Evolutionary conservation across 92 coral and sea anemone genomes (phyloP).

Genomic region (Micromussa lordhowensis): DNA sequence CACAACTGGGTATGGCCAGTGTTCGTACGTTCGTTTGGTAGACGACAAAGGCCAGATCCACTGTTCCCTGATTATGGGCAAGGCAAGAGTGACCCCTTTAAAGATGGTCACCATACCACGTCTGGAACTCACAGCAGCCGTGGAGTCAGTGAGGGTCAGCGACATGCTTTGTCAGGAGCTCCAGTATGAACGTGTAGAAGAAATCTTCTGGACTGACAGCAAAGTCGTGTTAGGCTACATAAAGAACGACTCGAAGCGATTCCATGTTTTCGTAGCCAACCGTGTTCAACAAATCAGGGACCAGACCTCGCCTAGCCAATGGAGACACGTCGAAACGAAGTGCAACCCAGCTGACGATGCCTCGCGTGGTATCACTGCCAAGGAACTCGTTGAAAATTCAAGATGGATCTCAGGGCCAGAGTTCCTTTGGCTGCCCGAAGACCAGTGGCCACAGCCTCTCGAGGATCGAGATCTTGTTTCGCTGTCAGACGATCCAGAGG

Average conservation of each 20-base stretch:
- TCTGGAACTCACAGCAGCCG: slow-evolving; percentile 34
- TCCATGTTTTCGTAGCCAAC: slow-evolving; percentile 54
- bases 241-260: slow-evolving; percentile 24
- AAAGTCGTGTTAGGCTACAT: slow-evolving; percentile 32
- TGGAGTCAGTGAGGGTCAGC: slow-evolving; percentile 42
- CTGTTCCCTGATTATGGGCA: too few species aligned
- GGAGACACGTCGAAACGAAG: slow-evolving; percentile 5
- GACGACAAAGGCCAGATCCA: too few species aligned
- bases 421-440: too few species aligned
- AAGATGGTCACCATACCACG: slow-evolving; percentile 37
- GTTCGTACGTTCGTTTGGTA: slow-evolving; percentile 22
- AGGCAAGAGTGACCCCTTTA: slow-evolving; percentile 39
- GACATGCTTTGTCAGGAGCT: slow-evolving; percentile 39
- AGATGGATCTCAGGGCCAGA: too few species aligned
- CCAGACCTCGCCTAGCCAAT: slow-evolving; percentile 16
- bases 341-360: too few species aligned
- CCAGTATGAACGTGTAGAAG: slow-evolving; percentile 22
- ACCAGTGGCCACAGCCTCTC: too few species aligned
- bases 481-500: too few species aligned
- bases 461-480: too few species aligned
- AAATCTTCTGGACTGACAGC: slow-evolving; percentile 48
- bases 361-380: too few species aligned
- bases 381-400: too few species aligned
- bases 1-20: slow-evolving; percentile 36
- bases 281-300: slow-evolving; percentile 44